phyloP scores from a whole-genome alignment of 2,888 invertebrate species.

The Neoaliturus tenellus region DNA sequence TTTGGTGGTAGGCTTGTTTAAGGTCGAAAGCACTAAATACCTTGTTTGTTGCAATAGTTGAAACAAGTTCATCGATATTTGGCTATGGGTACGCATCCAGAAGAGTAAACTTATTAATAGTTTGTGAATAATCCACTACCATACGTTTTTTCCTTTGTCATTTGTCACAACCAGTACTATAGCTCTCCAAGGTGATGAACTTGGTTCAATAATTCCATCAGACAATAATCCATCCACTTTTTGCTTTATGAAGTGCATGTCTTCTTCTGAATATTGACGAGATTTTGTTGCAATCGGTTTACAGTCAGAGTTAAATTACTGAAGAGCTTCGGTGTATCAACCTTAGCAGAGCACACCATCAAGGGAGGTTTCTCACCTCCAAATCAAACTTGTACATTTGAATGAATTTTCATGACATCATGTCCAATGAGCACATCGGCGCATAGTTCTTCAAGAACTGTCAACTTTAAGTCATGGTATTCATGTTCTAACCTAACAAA shows the following conservation, averaged over 20 bases:
- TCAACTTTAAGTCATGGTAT: neutral
- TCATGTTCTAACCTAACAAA: neutral
- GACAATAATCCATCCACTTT: neutral
- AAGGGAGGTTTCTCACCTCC: slow-evolving; percentile 25
- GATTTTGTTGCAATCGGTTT: slow-evolving; percentile 32
- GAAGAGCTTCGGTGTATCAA: slow-evolving; percentile 19
- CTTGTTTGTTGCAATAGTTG: slow-evolving; percentile 56
- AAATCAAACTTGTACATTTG: neutral
- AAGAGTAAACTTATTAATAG: neutral
- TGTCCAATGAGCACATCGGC: slow-evolving; percentile 40
- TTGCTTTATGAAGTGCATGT: neutral
- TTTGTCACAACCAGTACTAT: slow-evolving; percentile 18
- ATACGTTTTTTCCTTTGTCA: neutral
- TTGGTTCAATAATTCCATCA: slow-evolving; percentile 32
- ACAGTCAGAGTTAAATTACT: slow-evolving; percentile 12
- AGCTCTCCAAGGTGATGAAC: slow-evolving; percentile 40
- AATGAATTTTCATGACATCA: slow-evolving; percentile 41
- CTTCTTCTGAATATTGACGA: neutral
- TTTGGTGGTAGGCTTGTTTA: slow-evolving; percentile 59
- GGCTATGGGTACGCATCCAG: slow-evolving; percentile 60
- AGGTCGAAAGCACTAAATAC: slow-evolving; percentile 61
- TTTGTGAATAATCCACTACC: neutral
- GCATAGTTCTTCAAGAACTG: slow-evolving; percentile 1
- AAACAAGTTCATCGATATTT: slow-evolving; percentile 57
- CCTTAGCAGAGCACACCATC: slow-evolving; percentile 14